Conservation (phyloP, 2,113 vertebrate species). For the Paratilapia polleni region DNA sequence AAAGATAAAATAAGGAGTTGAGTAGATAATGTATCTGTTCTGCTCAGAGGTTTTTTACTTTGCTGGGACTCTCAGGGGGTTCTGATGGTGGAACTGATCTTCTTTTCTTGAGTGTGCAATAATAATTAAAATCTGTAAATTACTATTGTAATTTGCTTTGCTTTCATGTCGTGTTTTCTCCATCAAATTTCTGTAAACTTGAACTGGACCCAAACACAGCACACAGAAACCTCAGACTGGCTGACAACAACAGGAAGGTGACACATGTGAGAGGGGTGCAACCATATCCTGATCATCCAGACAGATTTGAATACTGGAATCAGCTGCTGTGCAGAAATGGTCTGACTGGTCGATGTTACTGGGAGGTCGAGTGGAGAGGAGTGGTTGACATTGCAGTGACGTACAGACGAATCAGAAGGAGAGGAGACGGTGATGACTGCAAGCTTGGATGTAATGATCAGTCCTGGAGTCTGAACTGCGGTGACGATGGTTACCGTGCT, state of each 20-base stretch:
- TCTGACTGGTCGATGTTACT: constrained; percentile 5
- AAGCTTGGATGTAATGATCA: neutral
- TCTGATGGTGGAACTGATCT: neutral
- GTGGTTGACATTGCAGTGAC: neutral
- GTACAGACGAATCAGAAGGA: neutral
- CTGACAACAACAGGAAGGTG: neutral
- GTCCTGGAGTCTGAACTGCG: neutral
- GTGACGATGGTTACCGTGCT: neutral
- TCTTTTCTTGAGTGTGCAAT: neutral
- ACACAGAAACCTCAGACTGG: neutral
- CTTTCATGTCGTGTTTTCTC: neutral
- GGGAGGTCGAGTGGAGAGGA: neutral
- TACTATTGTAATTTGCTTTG: neutral
- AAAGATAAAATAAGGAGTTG: neutral
- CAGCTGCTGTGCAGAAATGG: neutral
- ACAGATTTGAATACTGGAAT: neutral
- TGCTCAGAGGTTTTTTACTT: neutral
- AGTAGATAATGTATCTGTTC: neutral
- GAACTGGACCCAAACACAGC: neutral
- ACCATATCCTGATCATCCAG: neutral
- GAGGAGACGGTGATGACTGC: neutral
- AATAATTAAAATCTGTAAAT: neutral
- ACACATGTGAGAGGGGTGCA: neutral
- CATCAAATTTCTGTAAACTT: neutral
- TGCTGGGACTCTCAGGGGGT: neutral